Percentiles rank a stretch among this genome's conserved stretches.
phyloP scores from a whole-genome alignment of 2,797 vertebrate species.

The Spondyliosoma cantharus region DNA sequence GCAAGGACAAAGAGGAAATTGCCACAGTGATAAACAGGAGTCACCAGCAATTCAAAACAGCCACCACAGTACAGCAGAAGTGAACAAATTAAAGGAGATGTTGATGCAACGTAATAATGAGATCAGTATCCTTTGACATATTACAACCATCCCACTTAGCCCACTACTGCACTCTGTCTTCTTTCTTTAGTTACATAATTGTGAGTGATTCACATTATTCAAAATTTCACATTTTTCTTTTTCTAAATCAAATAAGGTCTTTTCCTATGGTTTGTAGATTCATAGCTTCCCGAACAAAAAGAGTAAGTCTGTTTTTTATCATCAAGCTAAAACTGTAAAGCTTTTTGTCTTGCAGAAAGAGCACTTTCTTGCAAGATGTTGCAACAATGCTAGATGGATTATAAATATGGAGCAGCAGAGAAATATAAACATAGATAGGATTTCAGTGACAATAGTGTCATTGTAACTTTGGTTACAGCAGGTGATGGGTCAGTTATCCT shows the following conservation, averaged over 20 bases:
- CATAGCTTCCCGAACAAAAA: not conserved
- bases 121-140: constrained; percentile 92
- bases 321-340: not conserved
- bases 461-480: no score
- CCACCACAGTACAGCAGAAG: constrained; percentile 42
- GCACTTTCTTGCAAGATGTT: no score
- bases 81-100: constrained; percentile 84
- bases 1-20: not conserved
- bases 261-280: not conserved
- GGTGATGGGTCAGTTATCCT: no score
- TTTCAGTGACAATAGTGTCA: no score
- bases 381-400: no score
- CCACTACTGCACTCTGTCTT: not conserved
- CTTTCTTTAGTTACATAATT: no score
- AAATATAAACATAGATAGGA: no score
- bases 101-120: constrained; percentile 91
- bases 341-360: no score
- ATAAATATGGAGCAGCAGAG: no score
- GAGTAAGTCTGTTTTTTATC: not conserved
- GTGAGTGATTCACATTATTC: not conserved
- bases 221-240: not conserved
- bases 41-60: constrained; percentile 30
- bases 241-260: not conserved
- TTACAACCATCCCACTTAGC: not conserved
- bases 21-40: constrained; percentile 1